Conservation (phyloP, 2,797 vertebrate species). For the Poecilia velifera region DNA sequence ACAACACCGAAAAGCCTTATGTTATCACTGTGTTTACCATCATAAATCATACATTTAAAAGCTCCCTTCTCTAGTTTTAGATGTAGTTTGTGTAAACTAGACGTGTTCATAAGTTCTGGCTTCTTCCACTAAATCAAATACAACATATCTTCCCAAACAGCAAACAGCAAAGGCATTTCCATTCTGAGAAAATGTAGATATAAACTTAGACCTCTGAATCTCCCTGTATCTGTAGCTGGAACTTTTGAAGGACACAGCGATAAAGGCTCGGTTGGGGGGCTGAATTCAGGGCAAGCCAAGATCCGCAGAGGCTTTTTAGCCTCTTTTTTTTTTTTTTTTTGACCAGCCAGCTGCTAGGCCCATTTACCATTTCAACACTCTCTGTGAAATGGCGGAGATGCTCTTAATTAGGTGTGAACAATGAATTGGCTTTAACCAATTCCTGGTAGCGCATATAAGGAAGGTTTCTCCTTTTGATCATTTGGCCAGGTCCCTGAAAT, state of each 20-base stretch:
- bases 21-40: not conserved
- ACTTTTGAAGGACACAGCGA: conserved; percentile 58
- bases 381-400: conserved; percentile 58
- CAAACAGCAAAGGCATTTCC: conserved; percentile 11
- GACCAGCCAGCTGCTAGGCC: conserved; percentile 67
- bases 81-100: not conserved
- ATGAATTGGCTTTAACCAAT: conserved; percentile 69
- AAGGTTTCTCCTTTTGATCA: conserved; percentile 58
- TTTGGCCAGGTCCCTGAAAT: conserved; percentile 40
- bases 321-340: conserved; percentile 65
- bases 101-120: not conserved
- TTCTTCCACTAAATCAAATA: not conserved
- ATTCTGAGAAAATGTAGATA: not conserved
- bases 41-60: not conserved
- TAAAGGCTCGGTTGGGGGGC: conserved; percentile 45
- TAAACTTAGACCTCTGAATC: conserved; percentile 40
- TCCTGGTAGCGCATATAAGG: conserved; percentile 33
- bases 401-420: conserved; percentile 73
- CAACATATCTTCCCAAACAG: conserved; percentile 1
- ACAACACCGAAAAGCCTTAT: not conserved
- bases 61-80: not conserved
- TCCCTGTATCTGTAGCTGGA: conserved; percentile 34
- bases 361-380: conserved; percentile 71
- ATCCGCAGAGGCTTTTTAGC: conserved; percentile 64
- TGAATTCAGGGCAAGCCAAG: conserved; percentile 60